Conservation (phyloP, 2,888 invertebrate genomes). For the Lasioglossum pauxillum region DNA sequence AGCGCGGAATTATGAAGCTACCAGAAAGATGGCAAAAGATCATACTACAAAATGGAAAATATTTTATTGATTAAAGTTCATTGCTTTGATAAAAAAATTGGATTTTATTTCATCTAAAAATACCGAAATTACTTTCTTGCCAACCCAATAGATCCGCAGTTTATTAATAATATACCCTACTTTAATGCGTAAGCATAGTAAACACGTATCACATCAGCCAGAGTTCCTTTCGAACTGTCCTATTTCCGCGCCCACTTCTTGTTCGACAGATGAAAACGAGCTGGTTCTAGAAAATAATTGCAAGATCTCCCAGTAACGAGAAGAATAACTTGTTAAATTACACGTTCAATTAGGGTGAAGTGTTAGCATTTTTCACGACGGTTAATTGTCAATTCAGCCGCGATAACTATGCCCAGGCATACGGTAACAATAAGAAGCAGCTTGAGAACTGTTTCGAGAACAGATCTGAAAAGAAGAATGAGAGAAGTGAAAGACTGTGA, state of each 20-base stretch:
- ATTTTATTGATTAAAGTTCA: too few species aligned
- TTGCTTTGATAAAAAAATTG: too few species aligned
- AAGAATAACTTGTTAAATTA: slow-evolving; percentile 1
- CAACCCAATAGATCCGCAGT: too few species aligned
- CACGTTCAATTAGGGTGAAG: neutral
- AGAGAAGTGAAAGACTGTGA: slow-evolving; percentile 4
- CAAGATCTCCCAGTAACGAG: neutral
- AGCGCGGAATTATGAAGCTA: too few species aligned
- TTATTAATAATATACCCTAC: neutral
- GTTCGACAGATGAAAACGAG: neutral
- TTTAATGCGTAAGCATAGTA: neutral
- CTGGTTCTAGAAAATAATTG: neutral
- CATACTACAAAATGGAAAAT: too few species aligned
- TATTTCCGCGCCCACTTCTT: neutral
- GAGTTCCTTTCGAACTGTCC: neutral
- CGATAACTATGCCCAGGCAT: neutral
- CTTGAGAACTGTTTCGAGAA: neutral
- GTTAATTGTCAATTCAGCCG: slow-evolving; percentile 1
- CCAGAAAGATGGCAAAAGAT: too few species aligned
- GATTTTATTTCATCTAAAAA: too few species aligned
- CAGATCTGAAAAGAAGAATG: neutral
- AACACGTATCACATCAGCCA: too few species aligned
- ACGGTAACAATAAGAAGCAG: neutral
- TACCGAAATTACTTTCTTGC: too few species aligned
- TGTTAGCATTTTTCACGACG: slow-evolving; percentile 1